Evolutionary conservation across 2,797 vertebrate genomes (phyloP).

Genomic region (Sphenopsis melanotis): DNA sequence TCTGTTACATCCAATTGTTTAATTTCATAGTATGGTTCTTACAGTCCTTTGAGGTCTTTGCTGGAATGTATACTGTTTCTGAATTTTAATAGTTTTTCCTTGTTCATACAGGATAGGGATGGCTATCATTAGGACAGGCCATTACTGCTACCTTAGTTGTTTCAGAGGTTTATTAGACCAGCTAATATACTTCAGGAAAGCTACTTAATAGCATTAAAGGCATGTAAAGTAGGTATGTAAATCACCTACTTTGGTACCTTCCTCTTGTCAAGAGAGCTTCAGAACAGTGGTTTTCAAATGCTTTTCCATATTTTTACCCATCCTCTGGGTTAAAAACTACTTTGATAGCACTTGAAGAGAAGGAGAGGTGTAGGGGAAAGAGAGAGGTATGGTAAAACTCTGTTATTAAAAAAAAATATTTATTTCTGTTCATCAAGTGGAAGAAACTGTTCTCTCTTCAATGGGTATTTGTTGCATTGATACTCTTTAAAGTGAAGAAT

Average conservation of each 20-base stretch:
- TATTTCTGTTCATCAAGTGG: neutral
- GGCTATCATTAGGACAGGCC: neutral
- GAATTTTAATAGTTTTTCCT: neutral
- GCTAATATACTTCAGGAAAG: neutral
- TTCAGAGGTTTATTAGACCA: neutral
- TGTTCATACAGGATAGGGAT: neutral
- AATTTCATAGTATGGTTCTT: neutral
- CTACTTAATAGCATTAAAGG: neutral
- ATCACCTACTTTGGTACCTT: neutral
- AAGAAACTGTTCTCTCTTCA: neutral
- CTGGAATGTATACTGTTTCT: neutral
- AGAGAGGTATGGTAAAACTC: neutral
- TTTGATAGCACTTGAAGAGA: neutral
- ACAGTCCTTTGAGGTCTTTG: neutral
- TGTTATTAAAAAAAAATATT: rapidly evolving
- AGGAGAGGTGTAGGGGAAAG: neutral
- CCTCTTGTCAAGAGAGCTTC: neutral
- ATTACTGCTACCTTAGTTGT: neutral
- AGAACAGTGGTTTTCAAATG: neutral
- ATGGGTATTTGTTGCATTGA: neutral
- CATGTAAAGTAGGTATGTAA: neutral
- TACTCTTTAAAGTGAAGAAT: neutral
- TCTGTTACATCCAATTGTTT: neutral
- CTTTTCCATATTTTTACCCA: neutral
- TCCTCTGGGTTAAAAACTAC: neutral